These are phyloP conservation scores for Acronicta psi DNA, from an alignment of 2,888 invertebrate genomes.

Conservation along the genomic window DNA sequence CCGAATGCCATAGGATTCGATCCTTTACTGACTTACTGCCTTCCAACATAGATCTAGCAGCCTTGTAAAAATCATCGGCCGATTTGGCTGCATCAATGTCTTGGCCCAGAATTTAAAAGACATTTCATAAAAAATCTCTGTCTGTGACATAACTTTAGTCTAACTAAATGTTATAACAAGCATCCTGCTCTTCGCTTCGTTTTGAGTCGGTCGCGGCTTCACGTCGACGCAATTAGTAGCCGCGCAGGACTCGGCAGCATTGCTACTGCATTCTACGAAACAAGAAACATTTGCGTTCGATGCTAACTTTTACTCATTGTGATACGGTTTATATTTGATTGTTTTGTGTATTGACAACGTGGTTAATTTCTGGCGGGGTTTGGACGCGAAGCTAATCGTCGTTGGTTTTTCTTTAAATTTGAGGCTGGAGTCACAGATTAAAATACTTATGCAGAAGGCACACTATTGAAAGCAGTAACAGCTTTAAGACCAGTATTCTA, in stretches of 20 bases:
- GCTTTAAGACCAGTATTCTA: too few relatives aligned
- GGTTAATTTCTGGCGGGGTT: conserved; percentile 24
- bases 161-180: background rate
- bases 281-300: conserved; percentile 4
- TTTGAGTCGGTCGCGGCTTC: conserved; percentile 25
- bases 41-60: too few relatives aligned
- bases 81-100: too few relatives aligned
- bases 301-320: background rate
- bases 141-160: too few relatives aligned
- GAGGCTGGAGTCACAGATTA: background rate
- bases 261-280: conserved; percentile 40
- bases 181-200: background rate
- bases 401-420: conserved; percentile 32
- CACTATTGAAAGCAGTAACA: background rate
- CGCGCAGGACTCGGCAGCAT: conserved; percentile 30
- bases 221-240: conserved; percentile 49
- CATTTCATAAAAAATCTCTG: too few relatives aligned
- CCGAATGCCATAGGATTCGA: too few relatives aligned
- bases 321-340: conserved; percentile 18
- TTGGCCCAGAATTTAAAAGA: too few relatives aligned
- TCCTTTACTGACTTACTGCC: too few relatives aligned
- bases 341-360: background rate
- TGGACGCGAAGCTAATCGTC: conserved; percentile 42
- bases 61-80: too few relatives aligned
- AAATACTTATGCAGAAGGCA: conserved; percentile 10